Conservation (phyloP, 2,113 vertebrate genomes). For the Danio rerio region DNA sequence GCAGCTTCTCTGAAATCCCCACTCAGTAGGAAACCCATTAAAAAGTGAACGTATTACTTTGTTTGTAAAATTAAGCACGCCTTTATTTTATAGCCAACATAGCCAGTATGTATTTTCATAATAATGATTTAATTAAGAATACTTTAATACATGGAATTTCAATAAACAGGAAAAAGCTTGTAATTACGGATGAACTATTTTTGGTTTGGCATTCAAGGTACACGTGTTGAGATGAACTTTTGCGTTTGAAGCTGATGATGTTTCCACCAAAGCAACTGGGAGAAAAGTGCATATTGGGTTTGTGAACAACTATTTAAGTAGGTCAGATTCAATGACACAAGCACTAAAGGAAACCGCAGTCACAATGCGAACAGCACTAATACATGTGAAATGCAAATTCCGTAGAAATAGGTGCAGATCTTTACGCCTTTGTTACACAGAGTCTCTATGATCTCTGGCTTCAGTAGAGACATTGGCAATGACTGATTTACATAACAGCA, state of each 20-base stretch:
- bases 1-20: neutral
- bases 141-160: neutral
- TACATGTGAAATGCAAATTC: conserved; percentile 26
- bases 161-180: neutral
- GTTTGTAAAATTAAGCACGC: conserved; percentile 21
- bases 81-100: neutral
- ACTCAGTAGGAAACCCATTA: neutral
- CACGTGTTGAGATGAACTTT: neutral
- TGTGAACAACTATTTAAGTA: conserved; percentile 23
- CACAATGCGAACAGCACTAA: neutral
- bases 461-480: conserved; percentile 31
- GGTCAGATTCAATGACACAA: conserved; percentile 4
- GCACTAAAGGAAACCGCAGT: neutral
- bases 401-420: conserved; percentile 7
- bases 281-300: conserved; percentile 22
- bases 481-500: conserved; percentile 48
- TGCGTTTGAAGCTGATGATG: conserved; percentile 28
- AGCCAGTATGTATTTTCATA: neutral
- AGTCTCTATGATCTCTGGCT: neutral
- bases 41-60: neutral
- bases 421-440: neutral
- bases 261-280: too few species aligned
- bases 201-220: neutral
- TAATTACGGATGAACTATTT: conserved; percentile 15
- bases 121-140: neutral